phyloP scores from a whole-genome alignment of 2,113 vertebrate species.

The Prionailurus bengalensis region DNA sequence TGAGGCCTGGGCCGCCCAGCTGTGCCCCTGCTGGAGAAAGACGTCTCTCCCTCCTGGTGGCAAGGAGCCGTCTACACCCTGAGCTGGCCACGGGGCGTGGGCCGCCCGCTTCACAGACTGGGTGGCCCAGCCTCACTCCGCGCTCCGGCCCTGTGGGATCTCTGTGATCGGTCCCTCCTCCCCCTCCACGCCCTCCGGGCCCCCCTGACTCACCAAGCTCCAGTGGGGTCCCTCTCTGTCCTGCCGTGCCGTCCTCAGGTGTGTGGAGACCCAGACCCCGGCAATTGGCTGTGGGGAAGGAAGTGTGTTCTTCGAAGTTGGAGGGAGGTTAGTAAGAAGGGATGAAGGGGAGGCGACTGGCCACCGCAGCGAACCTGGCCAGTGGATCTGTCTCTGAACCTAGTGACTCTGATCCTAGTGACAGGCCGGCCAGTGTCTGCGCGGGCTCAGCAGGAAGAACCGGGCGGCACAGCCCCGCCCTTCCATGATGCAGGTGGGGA shows the following conservation, averaged over 20 bases:
- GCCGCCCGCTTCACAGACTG: accelerated
- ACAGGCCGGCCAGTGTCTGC: accelerated
- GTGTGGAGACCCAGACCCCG: not conserved
- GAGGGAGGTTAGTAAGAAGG: not conserved
- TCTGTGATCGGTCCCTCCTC: not conserved
- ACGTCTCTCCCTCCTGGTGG: not conserved
- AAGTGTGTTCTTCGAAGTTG: accelerated
- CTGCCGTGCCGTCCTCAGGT: no score
- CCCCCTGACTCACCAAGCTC: no score
- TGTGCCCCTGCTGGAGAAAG: not conserved
- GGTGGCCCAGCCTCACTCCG: no score
- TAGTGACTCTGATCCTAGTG: not conserved
- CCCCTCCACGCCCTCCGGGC: not conserved
- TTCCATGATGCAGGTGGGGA: not conserved
- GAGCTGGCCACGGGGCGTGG: not conserved
- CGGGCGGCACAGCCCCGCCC: accelerated
- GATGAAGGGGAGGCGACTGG: not conserved
- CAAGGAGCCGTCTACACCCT: no score
- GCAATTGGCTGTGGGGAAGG: not conserved
- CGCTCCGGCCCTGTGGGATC: not conserved
- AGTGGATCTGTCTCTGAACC: not conserved
- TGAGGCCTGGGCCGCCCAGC: not conserved
- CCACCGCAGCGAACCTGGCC: accelerated
- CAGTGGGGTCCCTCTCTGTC: not conserved
- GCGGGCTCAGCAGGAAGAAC: not conserved